Evolutionary conservation across 2,888 invertebrate genomes (phyloP).

Genomic region (Euzophera pinguis): DNA sequence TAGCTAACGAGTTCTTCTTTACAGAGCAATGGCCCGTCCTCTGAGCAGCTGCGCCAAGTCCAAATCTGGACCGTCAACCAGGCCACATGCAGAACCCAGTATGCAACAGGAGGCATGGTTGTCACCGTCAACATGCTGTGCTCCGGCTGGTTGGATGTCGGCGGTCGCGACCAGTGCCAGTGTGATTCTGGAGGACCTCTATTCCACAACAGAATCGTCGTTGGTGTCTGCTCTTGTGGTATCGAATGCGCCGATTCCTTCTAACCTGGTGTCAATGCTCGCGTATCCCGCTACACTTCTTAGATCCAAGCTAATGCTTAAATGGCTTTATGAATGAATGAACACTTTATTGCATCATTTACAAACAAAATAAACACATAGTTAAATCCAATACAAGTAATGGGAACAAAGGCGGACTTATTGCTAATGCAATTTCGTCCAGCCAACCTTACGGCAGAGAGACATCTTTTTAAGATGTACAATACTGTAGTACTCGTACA

Average conservation of each 20-base stretch:
- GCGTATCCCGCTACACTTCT: slow-evolving; percentile 31
- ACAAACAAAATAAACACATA: no score
- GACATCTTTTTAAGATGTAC: no score
- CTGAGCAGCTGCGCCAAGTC: slow-evolving; percentile 39
- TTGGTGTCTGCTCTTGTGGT: slow-evolving; percentile 41
- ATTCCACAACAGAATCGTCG: slow-evolving; percentile 33
- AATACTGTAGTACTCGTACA: no score
- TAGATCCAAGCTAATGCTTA: slow-evolving; percentile 31
- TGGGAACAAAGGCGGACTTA: no score
- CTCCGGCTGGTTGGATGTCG: slow-evolving; percentile 38
- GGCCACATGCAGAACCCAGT: slow-evolving; percentile 31
- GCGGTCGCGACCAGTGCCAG: slow-evolving; percentile 41
- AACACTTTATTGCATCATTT: no score
- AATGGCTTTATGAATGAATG: no score
- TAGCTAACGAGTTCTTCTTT: neutral
- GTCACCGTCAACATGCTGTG: slow-evolving; percentile 43
- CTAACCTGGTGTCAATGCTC: slow-evolving; percentile 39
- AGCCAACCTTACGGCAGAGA: no score
- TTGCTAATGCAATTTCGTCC: no score
- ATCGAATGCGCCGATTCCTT: slow-evolving; percentile 27
- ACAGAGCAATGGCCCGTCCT: slow-evolving; percentile 19
- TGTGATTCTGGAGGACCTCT: slow-evolving; percentile 43
- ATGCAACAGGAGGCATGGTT: slow-evolving; percentile 17
- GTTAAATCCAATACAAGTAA: no score
- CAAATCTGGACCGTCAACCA: slow-evolving; percentile 40